Evolutionary conservation across 2,888 invertebrate species (phyloP).

Genomic region (Parasteatoda lunata): DNA sequence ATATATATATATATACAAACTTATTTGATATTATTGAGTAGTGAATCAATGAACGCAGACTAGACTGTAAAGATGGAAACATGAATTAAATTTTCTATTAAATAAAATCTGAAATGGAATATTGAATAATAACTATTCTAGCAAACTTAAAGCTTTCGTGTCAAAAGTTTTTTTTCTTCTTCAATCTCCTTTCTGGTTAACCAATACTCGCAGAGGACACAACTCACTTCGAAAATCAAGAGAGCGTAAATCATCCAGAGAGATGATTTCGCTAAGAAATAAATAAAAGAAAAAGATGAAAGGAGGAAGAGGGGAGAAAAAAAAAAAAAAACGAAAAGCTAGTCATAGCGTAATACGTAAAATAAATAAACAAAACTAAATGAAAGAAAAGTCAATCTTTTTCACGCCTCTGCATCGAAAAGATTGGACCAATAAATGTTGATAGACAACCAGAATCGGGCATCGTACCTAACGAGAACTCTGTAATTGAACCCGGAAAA

Average conservation of each 20-base stretch:
- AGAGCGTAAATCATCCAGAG: neutral
- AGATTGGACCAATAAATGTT: slow-evolving; percentile 62
- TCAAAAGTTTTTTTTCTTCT: neutral
- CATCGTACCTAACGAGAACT: slow-evolving; percentile 46
- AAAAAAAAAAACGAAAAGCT: neutral
- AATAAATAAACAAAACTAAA: slow-evolving; percentile 2
- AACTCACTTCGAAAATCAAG: neutral
- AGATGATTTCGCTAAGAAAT: neutral
- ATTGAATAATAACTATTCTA: too few species aligned
- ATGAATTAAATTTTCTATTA: too few species aligned
- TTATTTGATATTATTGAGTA: too few species aligned
- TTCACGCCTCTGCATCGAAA: slow-evolving; percentile 42
- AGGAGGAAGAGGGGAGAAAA: neutral
- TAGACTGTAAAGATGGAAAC: too few species aligned
- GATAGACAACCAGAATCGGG: slow-evolving; percentile 48
- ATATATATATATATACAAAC: too few species aligned
- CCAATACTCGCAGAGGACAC: neutral
- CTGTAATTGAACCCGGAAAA: slow-evolving; percentile 53
- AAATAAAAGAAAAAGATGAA: neutral
- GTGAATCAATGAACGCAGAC: too few species aligned
- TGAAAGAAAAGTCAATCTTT: slow-evolving; percentile 44
- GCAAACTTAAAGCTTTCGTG: too few species aligned
- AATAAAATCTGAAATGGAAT: too few species aligned
- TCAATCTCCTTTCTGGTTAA: neutral
- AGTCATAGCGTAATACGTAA: neutral